Conservation (phyloP, 2,113 vertebrate species). For the Micromys minutus region DNA sequence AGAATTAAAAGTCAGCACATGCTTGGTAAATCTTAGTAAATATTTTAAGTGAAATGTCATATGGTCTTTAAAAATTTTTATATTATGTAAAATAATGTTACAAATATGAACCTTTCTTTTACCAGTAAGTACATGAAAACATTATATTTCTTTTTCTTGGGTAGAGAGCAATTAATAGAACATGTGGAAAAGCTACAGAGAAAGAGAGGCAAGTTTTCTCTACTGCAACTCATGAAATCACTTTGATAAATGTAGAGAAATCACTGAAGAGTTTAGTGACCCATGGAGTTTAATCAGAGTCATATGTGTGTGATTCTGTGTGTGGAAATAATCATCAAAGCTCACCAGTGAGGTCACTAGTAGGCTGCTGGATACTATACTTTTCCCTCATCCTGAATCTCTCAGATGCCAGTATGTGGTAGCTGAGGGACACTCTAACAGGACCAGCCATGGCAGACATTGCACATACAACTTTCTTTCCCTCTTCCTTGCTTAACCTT, state of each 20-base stretch:
- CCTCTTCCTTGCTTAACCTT: background rate
- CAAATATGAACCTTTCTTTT: slow-evolving; percentile 50
- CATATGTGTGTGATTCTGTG: background rate
- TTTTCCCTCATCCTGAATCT: background rate
- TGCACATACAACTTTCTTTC: background rate
- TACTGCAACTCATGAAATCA: background rate
- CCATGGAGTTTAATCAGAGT: background rate
- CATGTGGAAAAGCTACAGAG: background rate
- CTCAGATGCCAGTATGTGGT: background rate
- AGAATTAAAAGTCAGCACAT: background rate
- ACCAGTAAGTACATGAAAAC: background rate
- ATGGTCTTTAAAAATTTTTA: background rate
- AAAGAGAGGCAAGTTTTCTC: background rate
- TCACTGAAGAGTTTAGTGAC: background rate
- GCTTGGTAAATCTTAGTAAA: slow-evolving; percentile 29
- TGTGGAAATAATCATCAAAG: background rate
- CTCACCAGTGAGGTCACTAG: background rate
- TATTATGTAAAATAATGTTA: background rate
- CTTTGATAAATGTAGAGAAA: background rate
- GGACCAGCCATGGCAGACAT: background rate
- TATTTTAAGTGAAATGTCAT: slow-evolving; percentile 29
- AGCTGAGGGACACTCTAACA: background rate
- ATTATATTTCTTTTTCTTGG: slow-evolving; percentile 16
- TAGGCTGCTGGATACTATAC: background rate
- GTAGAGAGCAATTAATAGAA: background rate